Percentiles rank a stretch among this genome's conserved stretches.
These are phyloP conservation scores for Notolepis coatsorum DNA, from an alignment of 2,797 vertebrate species.

Conservation along the genomic window DNA sequence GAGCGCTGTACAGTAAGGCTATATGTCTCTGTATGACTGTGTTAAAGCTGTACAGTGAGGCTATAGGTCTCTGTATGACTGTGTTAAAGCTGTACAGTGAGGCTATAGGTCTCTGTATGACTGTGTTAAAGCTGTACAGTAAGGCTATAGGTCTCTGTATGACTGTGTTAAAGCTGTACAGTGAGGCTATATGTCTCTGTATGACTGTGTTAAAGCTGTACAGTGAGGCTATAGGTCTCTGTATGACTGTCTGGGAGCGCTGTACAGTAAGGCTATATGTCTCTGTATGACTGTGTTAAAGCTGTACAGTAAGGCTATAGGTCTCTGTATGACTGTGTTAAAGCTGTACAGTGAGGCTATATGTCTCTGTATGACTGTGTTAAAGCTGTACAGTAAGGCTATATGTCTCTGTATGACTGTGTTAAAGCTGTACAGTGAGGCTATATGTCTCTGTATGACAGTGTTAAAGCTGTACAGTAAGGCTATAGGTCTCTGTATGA, in stretches of 20 bases:
- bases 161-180: constrained; percentile 34
- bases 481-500: not conserved
- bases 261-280: constrained; percentile 65
- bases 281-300: not conserved
- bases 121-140: constrained; percentile 65
- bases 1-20: constrained; percentile 67
- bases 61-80: not conserved
- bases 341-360: constrained; percentile 67
- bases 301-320: constrained; percentile 67
- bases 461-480: constrained; percentile 70
- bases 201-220: constrained; percentile 14
- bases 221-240: constrained; percentile 63
- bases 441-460: not conserved
- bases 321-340: not conserved
- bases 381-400: constrained; percentile 70
- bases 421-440: constrained; percentile 71
- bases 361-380: not conserved
- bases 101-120: not conserved
- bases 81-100: constrained; percentile 70
- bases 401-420: not conserved
- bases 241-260: constrained; percentile 56
- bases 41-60: constrained; percentile 71
- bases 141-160: constrained; percentile 21
- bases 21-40: not conserved
- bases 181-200: constrained; percentile 58